Evolutionary conservation across 2,888 invertebrate genomes (phyloP).

Genomic region (Amitus sp.): DNA sequence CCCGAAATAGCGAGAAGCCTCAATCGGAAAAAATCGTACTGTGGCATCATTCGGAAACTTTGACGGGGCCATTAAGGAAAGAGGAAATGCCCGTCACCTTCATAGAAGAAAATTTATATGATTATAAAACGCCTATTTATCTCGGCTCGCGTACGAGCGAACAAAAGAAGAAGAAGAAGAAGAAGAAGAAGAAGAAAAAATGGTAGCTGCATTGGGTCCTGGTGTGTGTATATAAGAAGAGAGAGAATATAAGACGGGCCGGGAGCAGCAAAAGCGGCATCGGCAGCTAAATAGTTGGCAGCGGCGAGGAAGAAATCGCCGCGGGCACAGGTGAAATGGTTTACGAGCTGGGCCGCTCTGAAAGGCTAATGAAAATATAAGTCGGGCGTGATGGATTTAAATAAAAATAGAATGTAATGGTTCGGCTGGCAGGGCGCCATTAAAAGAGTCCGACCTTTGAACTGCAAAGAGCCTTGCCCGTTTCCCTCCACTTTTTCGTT

Average conservation of each 20-base stretch:
- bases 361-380: constrained; percentile 65
- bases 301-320: constrained; percentile 38
- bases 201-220: too few relatives aligned
- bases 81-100: constrained; percentile 20
- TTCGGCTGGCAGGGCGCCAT: constrained; percentile 46
- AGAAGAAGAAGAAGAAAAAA: too few relatives aligned
- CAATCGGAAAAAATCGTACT: too few relatives aligned
- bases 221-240: too few relatives aligned
- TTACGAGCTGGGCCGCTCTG: constrained; percentile 48
- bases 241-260: constrained; percentile 17
- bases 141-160: constrained; percentile 27
- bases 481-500: constrained; percentile 28
- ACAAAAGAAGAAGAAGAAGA: constrained; percentile 25
- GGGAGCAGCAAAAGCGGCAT: constrained; percentile 28
- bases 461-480: constrained; percentile 24
- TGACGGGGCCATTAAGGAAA: too few relatives aligned
- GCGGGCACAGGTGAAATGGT: constrained; percentile 53
- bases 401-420: constrained; percentile 51
- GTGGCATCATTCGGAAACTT: too few relatives aligned
- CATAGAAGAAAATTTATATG: constrained; percentile 35
- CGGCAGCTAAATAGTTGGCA: not conserved
- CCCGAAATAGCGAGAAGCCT: too few relatives aligned
- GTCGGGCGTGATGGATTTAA: constrained; percentile 58
- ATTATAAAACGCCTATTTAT: constrained; percentile 40
- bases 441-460: constrained; percentile 46